These are phyloP conservation scores for Lanius ludovicianus DNA, from an alignment of 2,113 vertebrate genomes.

Conservation along the genomic window DNA sequence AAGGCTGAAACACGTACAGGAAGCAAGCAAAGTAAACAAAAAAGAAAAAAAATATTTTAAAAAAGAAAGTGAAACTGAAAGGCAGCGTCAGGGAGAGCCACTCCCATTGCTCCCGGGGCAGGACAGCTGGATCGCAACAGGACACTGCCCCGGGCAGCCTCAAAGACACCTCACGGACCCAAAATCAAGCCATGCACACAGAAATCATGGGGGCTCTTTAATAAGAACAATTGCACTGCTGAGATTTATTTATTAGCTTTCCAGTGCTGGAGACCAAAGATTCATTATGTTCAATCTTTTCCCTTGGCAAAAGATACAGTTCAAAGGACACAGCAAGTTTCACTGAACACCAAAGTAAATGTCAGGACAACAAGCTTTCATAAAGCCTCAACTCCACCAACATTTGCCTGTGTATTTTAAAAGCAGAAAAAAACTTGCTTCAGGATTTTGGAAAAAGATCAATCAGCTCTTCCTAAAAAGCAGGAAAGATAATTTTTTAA, in stretches of 20 bases:
- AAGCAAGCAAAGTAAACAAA: neutral
- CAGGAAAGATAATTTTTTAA: neutral
- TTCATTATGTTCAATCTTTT: neutral
- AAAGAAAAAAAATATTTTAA: neutral
- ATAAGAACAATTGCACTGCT: neutral
- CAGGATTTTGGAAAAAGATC: neutral
- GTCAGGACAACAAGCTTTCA: neutral
- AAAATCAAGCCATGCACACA: neutral
- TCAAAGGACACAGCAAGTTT: neutral
- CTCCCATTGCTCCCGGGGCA: fast-evolving
- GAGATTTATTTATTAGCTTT: neutral
- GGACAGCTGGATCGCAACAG: fast-evolving
- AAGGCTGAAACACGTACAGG: neutral
- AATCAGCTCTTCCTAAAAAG: neutral
- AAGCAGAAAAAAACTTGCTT: neutral
- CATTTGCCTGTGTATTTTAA: neutral
- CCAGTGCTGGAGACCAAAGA: neutral
- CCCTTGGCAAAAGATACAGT: neutral
- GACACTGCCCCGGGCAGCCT: neutral
- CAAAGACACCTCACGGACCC: fast-evolving
- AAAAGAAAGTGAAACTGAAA: neutral
- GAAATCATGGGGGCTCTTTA: neutral
- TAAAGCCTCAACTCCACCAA: neutral
- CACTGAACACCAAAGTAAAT: neutral
- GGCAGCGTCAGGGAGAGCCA: fast-evolving